Base-by-base conservation (phyloP, 2,888 invertebrate genomes). In the Orgyia antiqua region DNA sequence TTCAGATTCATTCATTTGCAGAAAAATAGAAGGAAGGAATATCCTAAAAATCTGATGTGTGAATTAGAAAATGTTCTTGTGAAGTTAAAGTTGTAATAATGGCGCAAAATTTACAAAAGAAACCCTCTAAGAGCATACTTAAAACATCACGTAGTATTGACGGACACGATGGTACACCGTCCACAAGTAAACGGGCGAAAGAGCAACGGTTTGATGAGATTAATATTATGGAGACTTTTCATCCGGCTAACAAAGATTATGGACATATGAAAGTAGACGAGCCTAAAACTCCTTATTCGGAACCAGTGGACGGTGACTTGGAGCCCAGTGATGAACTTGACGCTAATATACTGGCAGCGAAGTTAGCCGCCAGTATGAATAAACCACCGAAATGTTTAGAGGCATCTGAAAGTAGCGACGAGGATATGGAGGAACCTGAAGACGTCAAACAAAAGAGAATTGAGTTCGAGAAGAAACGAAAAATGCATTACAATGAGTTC, bases 181-280 rank as follows among this genome's bases (percentile, higher is more conserved):
- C 83, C 4, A 76, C 84, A 6, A 86, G 86, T 48, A 82, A 82
- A 46, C 72, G 83, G 39, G 45, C 75, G 35, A 90, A 90, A 64
- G 89, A 89, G 68, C 89, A 96, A 65, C 94, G 96, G 88, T 97
- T 96, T 88, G 99, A 99, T 79, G 99, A 99, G 87, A 95, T 98
- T 92, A 99, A 99, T 83, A 99, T 99, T 49, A 89, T 99, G 57
- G 98, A 97, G 50, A 99, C 99, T 1, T 92, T 97, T 63, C 99
- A 99, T 87, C 99, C 99, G 23, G 89, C 94, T 11, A 97, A 97
- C 73, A 99, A 99, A 86, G 99, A 99, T 82, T 99, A 99, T 79
- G 99, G 99, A 5, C 97, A 97, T 67, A 99, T 99, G 98, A 99
- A 99, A 83, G 78, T 84, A 19, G 95, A 97, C 60, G 99, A 99